These are phyloP conservation scores for Platygyra sinensis DNA, from an alignment of 64 coral and sea anemone species.

Conservation along the genomic window DNA sequence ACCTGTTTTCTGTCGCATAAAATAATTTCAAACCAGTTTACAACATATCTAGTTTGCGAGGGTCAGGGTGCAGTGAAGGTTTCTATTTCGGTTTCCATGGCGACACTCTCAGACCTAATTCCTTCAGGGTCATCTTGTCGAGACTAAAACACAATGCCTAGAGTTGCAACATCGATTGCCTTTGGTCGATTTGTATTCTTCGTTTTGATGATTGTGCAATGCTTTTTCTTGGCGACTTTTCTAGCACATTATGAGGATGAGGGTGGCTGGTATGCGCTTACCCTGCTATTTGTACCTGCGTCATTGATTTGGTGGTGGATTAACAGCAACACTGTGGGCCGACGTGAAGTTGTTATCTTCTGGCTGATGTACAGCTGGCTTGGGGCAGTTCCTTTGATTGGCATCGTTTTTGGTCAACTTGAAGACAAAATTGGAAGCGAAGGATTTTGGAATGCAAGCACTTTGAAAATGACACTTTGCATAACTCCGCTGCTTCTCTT, in stretches of 20 bases:
- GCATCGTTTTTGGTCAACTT: background rate
- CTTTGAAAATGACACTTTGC: constrained; percentile 1
- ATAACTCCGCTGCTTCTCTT: background rate
- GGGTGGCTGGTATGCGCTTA: background rate
- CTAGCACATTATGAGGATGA: background rate
- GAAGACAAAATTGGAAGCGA: background rate
- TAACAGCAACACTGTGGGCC: background rate
- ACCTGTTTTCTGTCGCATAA: too few relatives aligned
- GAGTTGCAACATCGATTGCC: too few relatives aligned
- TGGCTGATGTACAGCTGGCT: background rate
- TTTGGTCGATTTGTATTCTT: too few relatives aligned
- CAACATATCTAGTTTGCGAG: too few relatives aligned
- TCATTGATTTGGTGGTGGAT: background rate
- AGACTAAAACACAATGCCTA: too few relatives aligned
- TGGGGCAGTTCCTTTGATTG: background rate
- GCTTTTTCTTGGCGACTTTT: background rate
- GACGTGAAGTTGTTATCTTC: background rate
- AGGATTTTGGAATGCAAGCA: background rate
- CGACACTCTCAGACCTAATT: too few relatives aligned
- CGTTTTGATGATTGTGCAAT: too few relatives aligned
- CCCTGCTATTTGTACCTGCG: background rate
- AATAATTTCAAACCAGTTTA: too few relatives aligned
- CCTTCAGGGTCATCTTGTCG: too few relatives aligned
- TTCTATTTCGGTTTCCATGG: too few relatives aligned
- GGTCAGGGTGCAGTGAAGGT: too few relatives aligned